Conservation (phyloP, 2,888 invertebrate species). For the Mystacides longicornis region DNA sequence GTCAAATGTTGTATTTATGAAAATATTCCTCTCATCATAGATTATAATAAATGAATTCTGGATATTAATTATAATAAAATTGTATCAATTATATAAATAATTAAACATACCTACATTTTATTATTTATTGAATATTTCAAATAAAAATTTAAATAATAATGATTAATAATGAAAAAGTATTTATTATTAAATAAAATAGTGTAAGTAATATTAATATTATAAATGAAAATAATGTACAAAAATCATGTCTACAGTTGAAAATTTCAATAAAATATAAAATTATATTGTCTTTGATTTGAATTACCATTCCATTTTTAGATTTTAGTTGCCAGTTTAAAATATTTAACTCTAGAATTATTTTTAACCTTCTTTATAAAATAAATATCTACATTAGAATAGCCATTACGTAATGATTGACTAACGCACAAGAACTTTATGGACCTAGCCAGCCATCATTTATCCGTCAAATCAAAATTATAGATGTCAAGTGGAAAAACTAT, state of each 20-base stretch:
- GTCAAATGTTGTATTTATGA: too few species aligned
- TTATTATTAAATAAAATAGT: conserved; percentile 14
- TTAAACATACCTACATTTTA: not conserved
- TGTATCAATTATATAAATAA: not conserved
- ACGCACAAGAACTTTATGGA: too few species aligned
- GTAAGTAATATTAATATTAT: conserved; percentile 15
- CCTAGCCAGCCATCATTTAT: too few species aligned
- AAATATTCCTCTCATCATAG: too few species aligned
- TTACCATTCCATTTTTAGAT: too few species aligned
- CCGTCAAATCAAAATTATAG: too few species aligned
- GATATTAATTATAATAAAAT: not conserved
- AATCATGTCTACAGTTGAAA: conserved; percentile 25
- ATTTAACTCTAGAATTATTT: not conserved
- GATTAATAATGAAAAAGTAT: too few species aligned
- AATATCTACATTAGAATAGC: too few species aligned
- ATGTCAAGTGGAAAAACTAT: too few species aligned
- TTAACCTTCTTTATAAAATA: not conserved
- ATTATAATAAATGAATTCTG: too few species aligned
- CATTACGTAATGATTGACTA: too few species aligned
- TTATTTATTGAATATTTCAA: not conserved
- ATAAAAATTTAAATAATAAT: not conserved
- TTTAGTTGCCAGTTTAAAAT: not conserved
- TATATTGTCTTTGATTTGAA: not conserved
- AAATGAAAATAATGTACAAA: conserved; percentile 26
- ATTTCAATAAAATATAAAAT: conserved; percentile 24